Percentiles rank a stretch among this genome's conserved stretches.
Conservation (phyloP, 1,140 invertebrate species). For the Drosophila athabasca region DNA sequence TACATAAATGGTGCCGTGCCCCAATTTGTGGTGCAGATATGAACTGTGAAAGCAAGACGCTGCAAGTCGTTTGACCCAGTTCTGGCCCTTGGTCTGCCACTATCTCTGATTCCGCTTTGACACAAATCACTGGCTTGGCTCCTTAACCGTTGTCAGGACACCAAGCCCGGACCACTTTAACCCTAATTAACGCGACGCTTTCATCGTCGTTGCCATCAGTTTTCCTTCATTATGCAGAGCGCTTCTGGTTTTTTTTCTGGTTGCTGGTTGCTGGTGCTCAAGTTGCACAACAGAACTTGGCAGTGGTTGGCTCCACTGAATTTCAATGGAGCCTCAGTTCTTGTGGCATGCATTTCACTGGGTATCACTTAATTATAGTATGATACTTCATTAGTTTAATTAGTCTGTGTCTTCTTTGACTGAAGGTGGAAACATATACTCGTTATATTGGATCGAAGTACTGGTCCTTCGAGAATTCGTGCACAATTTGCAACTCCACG, state of each 20-base stretch:
- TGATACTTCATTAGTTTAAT: conserved; percentile 72
- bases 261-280: conserved; percentile 1
- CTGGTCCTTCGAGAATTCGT: conserved; percentile 27
- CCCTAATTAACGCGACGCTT: conserved; percentile 63
- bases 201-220: conserved; percentile 34
- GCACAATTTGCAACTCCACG: conserved; percentile 36
- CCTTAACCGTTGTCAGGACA: conserved; percentile 17
- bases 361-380: conserved; percentile 49
- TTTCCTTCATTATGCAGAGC: conserved; percentile 49
- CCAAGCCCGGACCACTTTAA: conserved; percentile 47
- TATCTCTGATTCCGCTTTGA: not conserved
- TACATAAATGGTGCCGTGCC: not conserved
- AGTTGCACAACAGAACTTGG: conserved; percentile 27
- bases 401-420: conserved; percentile 27
- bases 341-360: conserved; percentile 30
- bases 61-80: not conserved
- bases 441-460: conserved; percentile 6
- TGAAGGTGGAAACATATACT: not conserved
- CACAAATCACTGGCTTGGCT: conserved; percentile 27
- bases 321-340: conserved; percentile 50
- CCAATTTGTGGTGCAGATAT: not conserved
- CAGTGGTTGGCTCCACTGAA: conserved; percentile 29
- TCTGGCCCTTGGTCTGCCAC: too few relatives aligned
- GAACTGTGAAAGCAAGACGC: not conserved
- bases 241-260: conserved; percentile 17